Conservation (phyloP, 2,113 vertebrate genomes). For the Rhineura floridana region DNA sequence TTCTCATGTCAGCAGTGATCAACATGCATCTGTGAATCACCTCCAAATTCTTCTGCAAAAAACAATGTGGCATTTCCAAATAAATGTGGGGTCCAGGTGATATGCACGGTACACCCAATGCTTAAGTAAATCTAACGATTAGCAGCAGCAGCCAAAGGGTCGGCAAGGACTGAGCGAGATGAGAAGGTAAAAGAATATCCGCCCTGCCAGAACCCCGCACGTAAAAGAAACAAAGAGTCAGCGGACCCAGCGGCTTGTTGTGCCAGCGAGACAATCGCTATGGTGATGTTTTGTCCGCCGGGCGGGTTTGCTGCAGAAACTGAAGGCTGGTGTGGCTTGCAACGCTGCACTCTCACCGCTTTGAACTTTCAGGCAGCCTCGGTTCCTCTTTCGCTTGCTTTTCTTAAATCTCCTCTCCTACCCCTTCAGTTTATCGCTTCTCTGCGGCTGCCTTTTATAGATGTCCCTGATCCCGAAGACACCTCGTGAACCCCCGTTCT, state of each 20-base stretch:
- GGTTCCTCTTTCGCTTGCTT: background rate
- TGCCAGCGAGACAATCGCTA: background rate
- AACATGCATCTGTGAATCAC: too few species aligned
- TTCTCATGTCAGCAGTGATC: too few species aligned
- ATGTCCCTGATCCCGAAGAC: too few species aligned
- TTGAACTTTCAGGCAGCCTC: background rate
- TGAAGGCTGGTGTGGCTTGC: background rate
- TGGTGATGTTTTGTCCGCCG: background rate
- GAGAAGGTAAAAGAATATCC: background rate
- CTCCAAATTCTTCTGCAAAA: background rate
- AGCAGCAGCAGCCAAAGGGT: background rate
- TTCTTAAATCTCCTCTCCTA: background rate
- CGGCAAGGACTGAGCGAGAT: background rate
- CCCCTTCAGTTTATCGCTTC: background rate
- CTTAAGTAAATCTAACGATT: background rate
- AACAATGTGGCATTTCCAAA: background rate
- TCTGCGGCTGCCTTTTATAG: background rate
- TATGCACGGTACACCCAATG: background rate
- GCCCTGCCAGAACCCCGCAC: too few species aligned
- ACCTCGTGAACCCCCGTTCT: background rate
- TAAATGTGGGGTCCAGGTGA: background rate
- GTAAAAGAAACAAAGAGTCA: background rate
- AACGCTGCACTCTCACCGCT: background rate
- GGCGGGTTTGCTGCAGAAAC: background rate
- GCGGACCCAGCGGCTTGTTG: background rate